Evolutionary conservation across 2,888 invertebrate species (phyloP).

Genomic region (Arenicola marina): DNA sequence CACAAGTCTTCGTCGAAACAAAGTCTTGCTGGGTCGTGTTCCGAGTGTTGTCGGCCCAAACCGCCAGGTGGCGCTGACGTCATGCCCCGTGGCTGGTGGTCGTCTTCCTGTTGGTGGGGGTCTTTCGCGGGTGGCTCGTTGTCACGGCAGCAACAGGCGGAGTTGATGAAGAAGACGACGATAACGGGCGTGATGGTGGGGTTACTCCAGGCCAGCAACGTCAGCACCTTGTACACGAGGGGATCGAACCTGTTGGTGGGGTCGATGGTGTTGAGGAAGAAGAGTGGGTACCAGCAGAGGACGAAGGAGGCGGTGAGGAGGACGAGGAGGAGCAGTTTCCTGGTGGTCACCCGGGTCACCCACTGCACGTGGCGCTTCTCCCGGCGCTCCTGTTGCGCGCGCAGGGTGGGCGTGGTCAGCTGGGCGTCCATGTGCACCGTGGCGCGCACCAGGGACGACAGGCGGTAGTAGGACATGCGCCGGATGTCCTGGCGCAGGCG

Average conservation of each 20-base stretch:
- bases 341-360: constrained; percentile 24
- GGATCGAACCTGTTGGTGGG: constrained; percentile 47
- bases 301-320: constrained; percentile 67
- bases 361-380: constrained; percentile 30
- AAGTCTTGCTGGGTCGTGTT: too few relatives aligned
- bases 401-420: constrained; percentile 11
- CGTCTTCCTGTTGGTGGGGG: not conserved
- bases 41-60: too few relatives aligned
- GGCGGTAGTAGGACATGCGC: constrained; percentile 34
- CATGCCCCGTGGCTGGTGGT: too few relatives aligned
- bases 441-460: constrained; percentile 32
- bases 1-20: too few relatives aligned
- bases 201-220: constrained; percentile 57
- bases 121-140: constrained; percentile 4
- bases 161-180: constrained; percentile 41
- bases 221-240: constrained; percentile 55
- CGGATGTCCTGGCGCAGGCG: constrained; percentile 70
- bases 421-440: constrained; percentile 32
- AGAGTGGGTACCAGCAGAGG: constrained; percentile 88
- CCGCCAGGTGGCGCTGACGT: too few relatives aligned
- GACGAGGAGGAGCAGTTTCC: constrained; percentile 33
- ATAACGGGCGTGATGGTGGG: constrained; percentile 56
- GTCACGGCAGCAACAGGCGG: constrained; percentile 20
- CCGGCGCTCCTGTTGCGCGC: constrained; percentile 13
- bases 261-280: constrained; percentile 75